Conservation (phyloP, 2,113 vertebrate species). For the Garra rufa region DNA sequence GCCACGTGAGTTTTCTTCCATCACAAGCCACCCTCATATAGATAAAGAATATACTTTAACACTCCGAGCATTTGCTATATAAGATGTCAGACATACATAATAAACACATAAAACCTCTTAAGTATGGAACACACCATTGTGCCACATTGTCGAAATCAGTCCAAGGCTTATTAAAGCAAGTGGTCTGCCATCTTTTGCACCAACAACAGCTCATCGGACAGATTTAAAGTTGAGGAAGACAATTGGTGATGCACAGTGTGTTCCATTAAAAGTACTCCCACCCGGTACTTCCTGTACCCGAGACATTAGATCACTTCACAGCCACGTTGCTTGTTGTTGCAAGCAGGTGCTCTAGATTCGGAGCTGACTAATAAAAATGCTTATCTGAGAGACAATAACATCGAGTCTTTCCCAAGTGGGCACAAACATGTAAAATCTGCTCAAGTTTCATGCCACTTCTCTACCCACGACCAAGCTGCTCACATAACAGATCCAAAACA, state of each 20-base stretch:
- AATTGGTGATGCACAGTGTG: slow-evolving; percentile 49
- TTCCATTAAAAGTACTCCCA: slow-evolving; percentile 51
- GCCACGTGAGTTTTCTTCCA: background rate
- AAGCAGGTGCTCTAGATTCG: slow-evolving; percentile 38
- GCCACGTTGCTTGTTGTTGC: slow-evolving; percentile 31
- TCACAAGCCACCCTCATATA: background rate
- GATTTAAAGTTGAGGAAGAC: slow-evolving; percentile 51
- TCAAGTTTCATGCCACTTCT: slow-evolving; percentile 50
- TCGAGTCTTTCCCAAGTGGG: slow-evolving; percentile 16
- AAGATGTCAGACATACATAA: background rate
- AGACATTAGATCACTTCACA: slow-evolving; percentile 29
- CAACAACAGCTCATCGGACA: slow-evolving; percentile 22
- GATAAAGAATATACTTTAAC: slow-evolving; percentile 4
- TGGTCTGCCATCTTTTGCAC: background rate
- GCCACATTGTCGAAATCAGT: slow-evolving; percentile 30
- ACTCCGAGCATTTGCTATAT: slow-evolving; percentile 6
- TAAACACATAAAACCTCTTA: background rate
- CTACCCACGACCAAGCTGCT: slow-evolving; percentile 47
- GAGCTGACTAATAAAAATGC: slow-evolving; percentile 38
- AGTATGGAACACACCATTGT: slow-evolving; percentile 28
- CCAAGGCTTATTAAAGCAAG: background rate
- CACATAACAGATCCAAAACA: slow-evolving; percentile 21
- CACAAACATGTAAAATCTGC: slow-evolving; percentile 38
- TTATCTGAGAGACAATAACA: slow-evolving; percentile 42
- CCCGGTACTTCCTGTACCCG: slow-evolving; percentile 24